Evolutionary conservation across 2,888 invertebrate species (phyloP).

Genomic region (Palloptera scutellata): DNA sequence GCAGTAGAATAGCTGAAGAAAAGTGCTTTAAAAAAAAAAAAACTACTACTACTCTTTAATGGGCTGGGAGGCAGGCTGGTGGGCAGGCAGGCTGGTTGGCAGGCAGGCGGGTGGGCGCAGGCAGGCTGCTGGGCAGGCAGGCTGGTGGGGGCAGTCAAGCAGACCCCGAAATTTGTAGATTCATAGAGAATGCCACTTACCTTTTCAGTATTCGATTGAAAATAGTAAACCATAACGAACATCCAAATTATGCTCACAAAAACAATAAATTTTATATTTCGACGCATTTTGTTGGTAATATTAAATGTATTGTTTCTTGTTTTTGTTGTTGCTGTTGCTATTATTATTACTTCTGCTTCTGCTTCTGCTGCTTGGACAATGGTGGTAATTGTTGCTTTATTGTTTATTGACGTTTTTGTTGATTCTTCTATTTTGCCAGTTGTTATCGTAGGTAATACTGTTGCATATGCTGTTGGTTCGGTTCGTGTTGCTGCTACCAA

Average conservation of each 20-base stretch:
- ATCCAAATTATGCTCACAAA: slow-evolving; percentile 64
- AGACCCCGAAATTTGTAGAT: too few species aligned
- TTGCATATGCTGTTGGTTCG: slow-evolving; percentile 7
- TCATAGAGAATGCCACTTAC: slow-evolving; percentile 48
- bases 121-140: too few species aligned
- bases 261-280: slow-evolving; percentile 62
- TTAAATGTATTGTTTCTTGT: slow-evolving; percentile 15
- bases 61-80: too few species aligned
- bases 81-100: too few species aligned
- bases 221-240: slow-evolving; percentile 64
- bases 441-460: neutral
- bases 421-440: neutral
- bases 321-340: slow-evolving; percentile 9
- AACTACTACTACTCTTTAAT: too few species aligned
- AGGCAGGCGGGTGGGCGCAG: too few species aligned
- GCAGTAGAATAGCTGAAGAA: too few species aligned
- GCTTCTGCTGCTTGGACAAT: neutral
- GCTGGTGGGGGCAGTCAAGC: too few species aligned
- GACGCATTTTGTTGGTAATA: slow-evolving; percentile 54
- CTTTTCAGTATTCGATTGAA: slow-evolving; percentile 63
- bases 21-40: too few species aligned
- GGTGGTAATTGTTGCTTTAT: neutral
- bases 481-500: neutral
- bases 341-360: slow-evolving; percentile 2
- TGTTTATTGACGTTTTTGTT: slow-evolving; percentile 11